phyloP scores from a whole-genome alignment of 2,797 vertebrate genomes.

The Nannoperca australis region DNA sequence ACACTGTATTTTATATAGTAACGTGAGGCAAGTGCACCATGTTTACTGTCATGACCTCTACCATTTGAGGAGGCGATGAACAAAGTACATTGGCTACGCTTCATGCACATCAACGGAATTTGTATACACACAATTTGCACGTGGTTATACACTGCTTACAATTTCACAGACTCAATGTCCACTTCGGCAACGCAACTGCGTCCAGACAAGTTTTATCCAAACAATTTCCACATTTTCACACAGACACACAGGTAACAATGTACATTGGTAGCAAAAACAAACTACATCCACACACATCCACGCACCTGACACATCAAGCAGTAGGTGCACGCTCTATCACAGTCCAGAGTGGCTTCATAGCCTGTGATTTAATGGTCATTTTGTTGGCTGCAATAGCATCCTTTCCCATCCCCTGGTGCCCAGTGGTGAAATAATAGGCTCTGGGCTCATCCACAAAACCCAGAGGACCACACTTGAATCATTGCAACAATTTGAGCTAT shows the following conservation, averaged over 20 bases:
- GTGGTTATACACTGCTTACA: slow-evolving; percentile 5
- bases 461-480: slow-evolving; percentile 81
- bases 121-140: slow-evolving; percentile 54
- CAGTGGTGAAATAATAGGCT: slow-evolving; percentile 77
- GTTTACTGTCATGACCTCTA: slow-evolving; percentile 20
- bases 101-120: slow-evolving; percentile 9
- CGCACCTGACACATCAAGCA: slow-evolving; percentile 46
- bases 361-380: slow-evolving; percentile 80
- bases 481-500: slow-evolving; percentile 83
- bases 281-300: slow-evolving; percentile 20
- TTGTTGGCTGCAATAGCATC: slow-evolving; percentile 71
- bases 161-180: slow-evolving; percentile 26
- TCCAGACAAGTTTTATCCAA: slow-evolving; percentile 9
- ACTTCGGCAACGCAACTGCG: not conserved
- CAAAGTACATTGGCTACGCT: not conserved
- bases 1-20: slow-evolving; percentile 4
- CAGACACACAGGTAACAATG: not conserved
- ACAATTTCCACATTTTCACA: slow-evolving; percentile 34
- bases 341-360: slow-evolving; percentile 72
- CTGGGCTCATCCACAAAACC: slow-evolving; percentile 74
- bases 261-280: not conserved
- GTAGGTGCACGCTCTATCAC: slow-evolving; percentile 53
- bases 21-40: not conserved
- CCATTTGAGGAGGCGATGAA: slow-evolving; percentile 9
- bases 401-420: slow-evolving; percentile 67